Conservation (phyloP, 2,888 invertebrate genomes). For the Ametastegia equiseti region DNA sequence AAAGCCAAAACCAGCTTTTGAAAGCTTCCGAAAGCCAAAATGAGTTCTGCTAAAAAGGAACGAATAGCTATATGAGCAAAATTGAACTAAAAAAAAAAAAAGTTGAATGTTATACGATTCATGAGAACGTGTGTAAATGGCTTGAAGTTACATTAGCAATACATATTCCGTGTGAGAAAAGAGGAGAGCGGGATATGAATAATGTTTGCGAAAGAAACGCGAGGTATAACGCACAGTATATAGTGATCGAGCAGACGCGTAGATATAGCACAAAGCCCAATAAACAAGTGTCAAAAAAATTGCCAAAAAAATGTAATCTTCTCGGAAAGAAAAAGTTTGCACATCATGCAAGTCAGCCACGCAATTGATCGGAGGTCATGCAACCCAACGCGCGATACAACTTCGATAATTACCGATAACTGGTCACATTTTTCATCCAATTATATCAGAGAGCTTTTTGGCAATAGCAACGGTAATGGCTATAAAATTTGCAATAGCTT, state of each 20-base stretch:
- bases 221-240: neutral
- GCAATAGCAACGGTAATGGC: too few relatives aligned
- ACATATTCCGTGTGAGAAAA: neutral
- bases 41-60: too few relatives aligned
- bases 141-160: too few relatives aligned
- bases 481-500: too few relatives aligned
- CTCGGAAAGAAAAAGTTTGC: neutral
- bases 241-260: neutral
- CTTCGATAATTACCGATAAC: neutral
- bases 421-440: neutral
- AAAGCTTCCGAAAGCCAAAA: too few relatives aligned
- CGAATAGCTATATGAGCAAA: too few relatives aligned
- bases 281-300: neutral
- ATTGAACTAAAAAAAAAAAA: too few relatives aligned
- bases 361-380: constrained; percentile 6
- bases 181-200: neutral
- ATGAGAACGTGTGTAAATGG: too few relatives aligned
- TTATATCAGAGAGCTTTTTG: too few relatives aligned
- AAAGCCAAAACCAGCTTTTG: too few relatives aligned
- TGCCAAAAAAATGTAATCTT: neutral
- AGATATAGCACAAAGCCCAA: neutral
- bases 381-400: neutral
- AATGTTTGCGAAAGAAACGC: neutral
- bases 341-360: neutral
- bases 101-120: too few relatives aligned